Percentiles rank a stretch among this genome's conserved stretches.
Evolutionary conservation across 2,888 invertebrate genomes (phyloP).

Genomic region (Harpagoxenus sublaevis): DNA sequence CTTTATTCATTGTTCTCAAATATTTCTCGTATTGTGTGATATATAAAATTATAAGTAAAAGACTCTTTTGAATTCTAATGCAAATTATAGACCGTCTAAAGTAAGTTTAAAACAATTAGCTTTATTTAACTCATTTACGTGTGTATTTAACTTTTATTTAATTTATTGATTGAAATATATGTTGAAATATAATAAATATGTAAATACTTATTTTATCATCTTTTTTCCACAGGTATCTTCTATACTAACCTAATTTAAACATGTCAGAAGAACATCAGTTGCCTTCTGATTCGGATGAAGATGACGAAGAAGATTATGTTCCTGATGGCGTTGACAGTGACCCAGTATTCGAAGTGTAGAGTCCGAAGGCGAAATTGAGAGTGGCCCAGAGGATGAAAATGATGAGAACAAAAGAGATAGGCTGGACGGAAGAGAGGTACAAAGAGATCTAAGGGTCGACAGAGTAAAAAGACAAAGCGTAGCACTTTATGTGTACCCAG

Average conservation of each 20-base stretch:
- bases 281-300: constrained; percentile 90
- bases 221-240: constrained; percentile 9
- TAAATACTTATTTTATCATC: background rate
- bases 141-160: too few relatives aligned
- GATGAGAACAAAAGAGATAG: constrained; percentile 78
- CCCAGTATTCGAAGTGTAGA: constrained; percentile 89
- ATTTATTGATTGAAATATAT: background rate
- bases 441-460: constrained; percentile 76
- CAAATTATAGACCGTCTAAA: too few relatives aligned
- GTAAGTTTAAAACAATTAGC: too few relatives aligned
- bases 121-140: too few relatives aligned
- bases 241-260: constrained; percentile 29
- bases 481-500: background rate
- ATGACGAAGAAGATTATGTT: constrained; percentile 92
- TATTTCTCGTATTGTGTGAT: too few relatives aligned
- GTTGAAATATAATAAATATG: background rate
- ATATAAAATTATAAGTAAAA: too few relatives aligned
- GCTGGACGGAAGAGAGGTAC: constrained; percentile 71
- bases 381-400: constrained; percentile 88
- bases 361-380: constrained; percentile 89
- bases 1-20: too few relatives aligned
- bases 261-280: constrained; percentile 86
- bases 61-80: too few relatives aligned
- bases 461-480: constrained; percentile 73
- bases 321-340: constrained; percentile 89